Conservation (phyloP, 92 coral and sea anemone genomes). For the Epizoanthus rinbou region DNA sequence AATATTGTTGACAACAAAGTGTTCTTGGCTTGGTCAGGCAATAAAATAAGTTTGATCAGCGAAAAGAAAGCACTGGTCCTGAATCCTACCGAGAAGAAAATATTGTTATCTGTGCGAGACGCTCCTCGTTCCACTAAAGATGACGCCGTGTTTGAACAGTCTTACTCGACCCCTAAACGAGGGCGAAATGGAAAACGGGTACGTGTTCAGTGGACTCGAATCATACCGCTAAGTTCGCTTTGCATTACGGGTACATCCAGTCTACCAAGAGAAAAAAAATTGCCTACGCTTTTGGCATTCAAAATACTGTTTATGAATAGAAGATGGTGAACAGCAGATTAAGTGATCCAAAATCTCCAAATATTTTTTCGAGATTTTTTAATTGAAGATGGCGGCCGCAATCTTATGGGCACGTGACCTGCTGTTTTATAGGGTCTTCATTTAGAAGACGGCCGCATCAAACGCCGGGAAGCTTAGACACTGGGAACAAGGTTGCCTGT, state of each 20-base stretch:
- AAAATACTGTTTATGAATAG: too few relatives aligned
- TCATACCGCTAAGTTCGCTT: background rate
- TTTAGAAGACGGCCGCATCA: too few relatives aligned
- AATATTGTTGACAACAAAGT: background rate
- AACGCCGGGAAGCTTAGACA: too few relatives aligned
- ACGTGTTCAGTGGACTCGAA: background rate
- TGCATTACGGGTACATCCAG: background rate
- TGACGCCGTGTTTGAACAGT: background rate
- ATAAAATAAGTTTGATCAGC: constrained; percentile 18
- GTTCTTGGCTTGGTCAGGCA: constrained; percentile 22
- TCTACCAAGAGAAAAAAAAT: background rate
- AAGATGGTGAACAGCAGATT: too few relatives aligned
- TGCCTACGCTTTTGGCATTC: background rate
- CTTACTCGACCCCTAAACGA: background rate
- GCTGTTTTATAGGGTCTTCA: too few relatives aligned
- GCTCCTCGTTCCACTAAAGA: constrained; percentile 1
- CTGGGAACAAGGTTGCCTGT: too few relatives aligned
- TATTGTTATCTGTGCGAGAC: background rate
- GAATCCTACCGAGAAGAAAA: constrained; percentile 5
- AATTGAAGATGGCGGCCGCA: too few relatives aligned
- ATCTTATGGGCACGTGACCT: too few relatives aligned
- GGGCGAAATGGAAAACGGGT: constrained; percentile 4
- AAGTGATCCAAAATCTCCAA: too few relatives aligned
- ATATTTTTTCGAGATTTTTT: too few relatives aligned
- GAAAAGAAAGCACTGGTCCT: constrained; percentile 13